These are phyloP conservation scores for Melanostigma gelatinosum DNA, from an alignment of 2,113 vertebrate species.

Conservation along the genomic window DNA sequence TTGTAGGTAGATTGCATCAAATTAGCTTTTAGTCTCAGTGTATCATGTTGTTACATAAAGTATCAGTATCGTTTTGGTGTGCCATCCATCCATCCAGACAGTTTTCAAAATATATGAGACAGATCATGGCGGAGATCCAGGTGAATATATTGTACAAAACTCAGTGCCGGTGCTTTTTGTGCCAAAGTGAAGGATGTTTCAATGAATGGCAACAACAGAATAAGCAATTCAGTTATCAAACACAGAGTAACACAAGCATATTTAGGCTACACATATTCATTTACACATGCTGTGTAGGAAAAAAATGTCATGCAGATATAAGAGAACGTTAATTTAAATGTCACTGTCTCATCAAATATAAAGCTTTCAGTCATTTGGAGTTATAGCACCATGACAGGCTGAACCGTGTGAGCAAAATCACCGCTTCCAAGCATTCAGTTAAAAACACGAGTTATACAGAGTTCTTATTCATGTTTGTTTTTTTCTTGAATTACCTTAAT, in stretches of 20 bases:
- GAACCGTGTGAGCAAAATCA: neutral
- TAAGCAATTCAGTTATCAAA: neutral
- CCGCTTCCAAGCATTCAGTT: neutral
- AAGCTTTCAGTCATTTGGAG: neutral
- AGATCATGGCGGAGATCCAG: neutral
- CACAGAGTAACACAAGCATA: neutral
- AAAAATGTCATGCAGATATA: neutral
- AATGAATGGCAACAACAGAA: neutral
- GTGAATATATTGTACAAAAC: neutral
- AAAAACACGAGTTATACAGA: neutral
- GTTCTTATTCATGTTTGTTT: neutral
- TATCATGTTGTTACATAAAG: too few species aligned
- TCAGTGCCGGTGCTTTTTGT: neutral
- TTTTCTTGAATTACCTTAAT: neutral
- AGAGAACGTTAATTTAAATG: neutral
- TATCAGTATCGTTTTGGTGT: neutral
- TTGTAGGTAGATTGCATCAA: too few species aligned
- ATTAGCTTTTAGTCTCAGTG: too few species aligned
- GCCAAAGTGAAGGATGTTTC: neutral
- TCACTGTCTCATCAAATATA: neutral
- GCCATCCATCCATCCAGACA: neutral
- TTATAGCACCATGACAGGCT: neutral
- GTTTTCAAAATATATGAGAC: neutral
- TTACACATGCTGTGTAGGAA: neutral
- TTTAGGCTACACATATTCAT: slow-evolving; percentile 2